Base-by-base conservation (phyloP, 2,888 invertebrate genomes). In the Dromius quadrimaculatus region DNA sequence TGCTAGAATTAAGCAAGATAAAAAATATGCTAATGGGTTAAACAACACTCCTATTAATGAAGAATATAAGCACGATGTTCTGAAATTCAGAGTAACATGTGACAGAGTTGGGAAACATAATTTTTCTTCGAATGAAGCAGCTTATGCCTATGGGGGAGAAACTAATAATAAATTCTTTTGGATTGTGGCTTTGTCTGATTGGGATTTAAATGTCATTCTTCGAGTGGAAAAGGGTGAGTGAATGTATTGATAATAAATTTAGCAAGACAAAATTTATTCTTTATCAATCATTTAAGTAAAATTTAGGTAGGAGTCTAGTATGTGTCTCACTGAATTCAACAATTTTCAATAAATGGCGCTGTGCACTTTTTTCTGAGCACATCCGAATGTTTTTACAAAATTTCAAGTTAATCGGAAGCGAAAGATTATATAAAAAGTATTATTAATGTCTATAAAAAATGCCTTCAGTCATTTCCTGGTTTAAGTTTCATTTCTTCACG, bases 81-180 rank as follows among this genome's bases (percentile, higher is more conserved):
- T 83, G 17, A 81, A 80, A 69, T 87, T 84, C 73, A 80, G 88
- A 73, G 86, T 85, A 4, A 87, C 87, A 0, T 87, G 87, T 74
- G 82, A 85, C 72, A 80, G 88, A 47, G 78, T 78, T 38, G 87
- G 87, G 1, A 80, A 80, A n/a, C 88, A 88, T 77, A 77, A 79
- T 1, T 87, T 88, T 77, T 81, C 84, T 62, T 88, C 88, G 0
- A 83, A 83, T 76, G 85, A 87, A 45, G 86, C 84, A 17, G 87
- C 87, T 3, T 77, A 80, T 9, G 78, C 79, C 62, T 83, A 87
- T 74, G 88, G 88, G 4, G 87, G 85, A 11, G 82, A 82, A 50
- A 77, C 88, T 15, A 84, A 87, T 75, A 85, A 86, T 63, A 82
- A 82, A 72, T 87, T 85, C 77, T 78, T 83, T 15, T 88, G 88